Evolutionary conservation across 2,113 vertebrate species (phyloP).

Genomic region (Crocuta crocuta): DNA sequence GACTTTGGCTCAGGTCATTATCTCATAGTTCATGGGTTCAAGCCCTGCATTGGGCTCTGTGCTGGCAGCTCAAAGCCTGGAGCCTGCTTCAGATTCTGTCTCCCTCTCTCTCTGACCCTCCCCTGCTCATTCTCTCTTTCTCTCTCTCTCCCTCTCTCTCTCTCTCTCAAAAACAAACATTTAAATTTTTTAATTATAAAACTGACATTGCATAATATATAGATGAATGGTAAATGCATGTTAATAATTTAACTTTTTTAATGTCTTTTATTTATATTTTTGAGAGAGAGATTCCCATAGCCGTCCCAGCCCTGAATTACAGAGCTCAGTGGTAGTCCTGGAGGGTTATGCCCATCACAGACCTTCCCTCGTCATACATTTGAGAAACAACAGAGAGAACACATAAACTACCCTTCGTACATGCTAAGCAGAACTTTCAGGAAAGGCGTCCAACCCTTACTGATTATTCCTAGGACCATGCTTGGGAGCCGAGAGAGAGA

Average conservation of each 20-base stretch:
- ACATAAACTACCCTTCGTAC: neutral
- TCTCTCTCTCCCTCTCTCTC: no score
- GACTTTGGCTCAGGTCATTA: no score
- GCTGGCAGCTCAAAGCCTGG: no score
- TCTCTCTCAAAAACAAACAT: no score
- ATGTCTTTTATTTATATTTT: no score
- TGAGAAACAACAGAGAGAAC: constrained; percentile 17
- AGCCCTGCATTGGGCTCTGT: no score
- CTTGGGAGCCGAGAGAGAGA: neutral
- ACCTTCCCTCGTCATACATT: neutral
- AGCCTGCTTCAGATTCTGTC: no score
- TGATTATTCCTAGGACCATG: neutral
- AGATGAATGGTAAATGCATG: constrained; percentile 55
- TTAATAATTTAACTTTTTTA: constrained; percentile 72
- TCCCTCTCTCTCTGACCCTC: no score
- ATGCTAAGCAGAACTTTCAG: constrained; percentile 10
- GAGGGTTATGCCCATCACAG: neutral
- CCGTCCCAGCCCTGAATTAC: neutral
- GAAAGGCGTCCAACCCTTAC: neutral
- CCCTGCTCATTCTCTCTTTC: no score
- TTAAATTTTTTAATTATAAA: no score
- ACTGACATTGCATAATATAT: neutral
- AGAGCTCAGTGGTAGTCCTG: neutral
- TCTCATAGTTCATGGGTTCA: no score
- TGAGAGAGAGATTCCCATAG: neutral